Evolutionary conservation across 2,797 vertebrate species (phyloP).

Genomic region (Acipenser oxyrinchus): DNA sequence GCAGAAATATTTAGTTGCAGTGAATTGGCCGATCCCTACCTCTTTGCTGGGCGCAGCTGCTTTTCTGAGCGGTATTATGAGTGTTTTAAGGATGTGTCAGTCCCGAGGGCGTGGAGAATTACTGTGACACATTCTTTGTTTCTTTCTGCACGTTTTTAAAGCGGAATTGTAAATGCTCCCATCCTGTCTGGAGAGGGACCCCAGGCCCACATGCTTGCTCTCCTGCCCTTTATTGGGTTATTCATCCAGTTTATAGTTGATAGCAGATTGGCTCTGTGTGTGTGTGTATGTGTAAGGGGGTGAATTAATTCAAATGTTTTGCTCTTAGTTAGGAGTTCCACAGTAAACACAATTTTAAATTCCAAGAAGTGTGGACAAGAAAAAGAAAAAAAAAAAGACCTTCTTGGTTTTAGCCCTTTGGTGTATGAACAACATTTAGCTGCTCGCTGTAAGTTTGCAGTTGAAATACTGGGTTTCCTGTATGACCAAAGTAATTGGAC

Average conservation of each 20-base stretch:
- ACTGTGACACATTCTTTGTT: conserved; percentile 18
- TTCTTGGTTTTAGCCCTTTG: too few species aligned
- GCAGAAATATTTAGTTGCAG: conserved; percentile 5
- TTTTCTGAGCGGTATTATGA: conserved; percentile 2
- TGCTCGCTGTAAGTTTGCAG: too few species aligned
- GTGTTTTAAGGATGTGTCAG: not conserved
- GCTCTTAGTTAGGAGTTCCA: too few species aligned
- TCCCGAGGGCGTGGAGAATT: conserved; percentile 24
- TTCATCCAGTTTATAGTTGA: too few species aligned
- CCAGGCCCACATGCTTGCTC: conserved; percentile 39
- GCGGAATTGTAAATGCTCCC: conserved; percentile 12
- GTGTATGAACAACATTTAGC: too few species aligned
- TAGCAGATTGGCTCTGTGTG: too few species aligned
- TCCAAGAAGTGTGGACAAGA: too few species aligned
- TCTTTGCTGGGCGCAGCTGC: conserved; percentile 9
- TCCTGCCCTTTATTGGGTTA: too few species aligned
- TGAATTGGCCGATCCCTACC: not conserved
- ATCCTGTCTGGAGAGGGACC: conserved; percentile 6
- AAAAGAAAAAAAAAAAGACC: too few species aligned
- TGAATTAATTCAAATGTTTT: conserved; percentile 26
- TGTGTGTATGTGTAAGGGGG: conserved; percentile 18
- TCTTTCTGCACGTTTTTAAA: not conserved
- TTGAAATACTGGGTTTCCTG: too few species aligned
- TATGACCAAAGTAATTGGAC: too few species aligned
- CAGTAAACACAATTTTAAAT: too few species aligned